Conservation (phyloP, 2,113 vertebrate species). For the Picathartes gymnocephalus region DNA sequence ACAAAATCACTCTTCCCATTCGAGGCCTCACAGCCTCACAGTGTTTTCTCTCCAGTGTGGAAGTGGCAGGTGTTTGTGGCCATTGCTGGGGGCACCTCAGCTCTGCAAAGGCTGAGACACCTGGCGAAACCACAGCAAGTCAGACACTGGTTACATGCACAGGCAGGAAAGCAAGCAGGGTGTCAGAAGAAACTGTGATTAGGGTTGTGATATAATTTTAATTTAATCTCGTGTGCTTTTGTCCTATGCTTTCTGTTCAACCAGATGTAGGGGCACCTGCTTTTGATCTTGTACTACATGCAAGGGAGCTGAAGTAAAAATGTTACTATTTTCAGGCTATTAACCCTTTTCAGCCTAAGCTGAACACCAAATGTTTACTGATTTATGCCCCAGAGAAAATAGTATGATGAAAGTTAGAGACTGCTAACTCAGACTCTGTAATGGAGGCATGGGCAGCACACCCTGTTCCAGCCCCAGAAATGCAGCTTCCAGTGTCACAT, state of each 20-base stretch:
- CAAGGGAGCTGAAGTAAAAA: not conserved
- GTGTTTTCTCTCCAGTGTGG: conserved; percentile 66
- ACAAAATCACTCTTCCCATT: not conserved
- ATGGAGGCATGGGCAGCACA: rapidly evolving
- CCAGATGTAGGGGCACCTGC: not conserved
- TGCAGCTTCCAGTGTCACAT: not conserved
- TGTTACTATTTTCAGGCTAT: not conserved
- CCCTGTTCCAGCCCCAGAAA: not conserved
- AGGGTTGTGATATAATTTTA: not conserved
- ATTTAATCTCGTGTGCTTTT: rapidly evolving
- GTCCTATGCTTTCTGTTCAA: not conserved
- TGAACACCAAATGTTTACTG: not conserved
- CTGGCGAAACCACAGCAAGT: not conserved
- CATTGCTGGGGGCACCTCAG: conserved; percentile 72
- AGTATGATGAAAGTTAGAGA: not conserved
- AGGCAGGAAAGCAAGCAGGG: not conserved
- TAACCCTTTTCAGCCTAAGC: not conserved
- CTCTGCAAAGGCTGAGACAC: conserved; percentile 32
- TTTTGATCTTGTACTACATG: not conserved
- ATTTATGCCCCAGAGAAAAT: not conserved
- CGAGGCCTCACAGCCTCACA: not conserved
- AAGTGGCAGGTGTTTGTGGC: conserved; percentile 77
- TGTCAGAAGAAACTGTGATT: not conserved
- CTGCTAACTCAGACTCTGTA: not conserved
- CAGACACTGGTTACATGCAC: not conserved